Conservation (phyloP, 2,888 invertebrate species). For the Blomia tropicalis region DNA sequence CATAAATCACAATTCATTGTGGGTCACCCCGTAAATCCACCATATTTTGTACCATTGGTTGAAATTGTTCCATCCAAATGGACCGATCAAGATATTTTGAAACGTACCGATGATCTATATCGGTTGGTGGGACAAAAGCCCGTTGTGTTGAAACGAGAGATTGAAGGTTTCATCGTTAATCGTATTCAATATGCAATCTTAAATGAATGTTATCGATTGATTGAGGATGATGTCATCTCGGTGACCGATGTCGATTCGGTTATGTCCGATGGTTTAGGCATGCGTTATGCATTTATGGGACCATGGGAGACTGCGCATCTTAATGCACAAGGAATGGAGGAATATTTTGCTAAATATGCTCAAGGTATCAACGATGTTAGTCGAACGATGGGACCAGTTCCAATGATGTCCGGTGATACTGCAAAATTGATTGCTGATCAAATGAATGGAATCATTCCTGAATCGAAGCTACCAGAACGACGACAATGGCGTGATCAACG, state of each 20-base stretch:
- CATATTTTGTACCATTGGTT: constrained; percentile 82
- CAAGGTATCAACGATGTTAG: constrained; percentile 48
- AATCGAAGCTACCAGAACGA: constrained; percentile 54
- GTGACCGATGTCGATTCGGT: constrained; percentile 80
- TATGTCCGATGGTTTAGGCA: constrained; percentile 82
- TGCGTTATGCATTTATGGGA: constrained; percentile 87
- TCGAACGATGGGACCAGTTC: constrained; percentile 55
- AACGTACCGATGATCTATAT: constrained; percentile 59
- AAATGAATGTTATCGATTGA: constrained; percentile 77
- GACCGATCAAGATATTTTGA: constrained; percentile 61
- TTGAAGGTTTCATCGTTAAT: constrained; percentile 81
- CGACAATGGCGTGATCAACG: constrained; percentile 68
- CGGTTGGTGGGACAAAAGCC: constrained; percentile 78
- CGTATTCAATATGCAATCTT: constrained; percentile 87
- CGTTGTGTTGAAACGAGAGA: constrained; percentile 64
- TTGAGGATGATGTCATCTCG: constrained; percentile 62
- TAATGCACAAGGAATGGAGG: constrained; percentile 69
- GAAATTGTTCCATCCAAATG: constrained; percentile 87
- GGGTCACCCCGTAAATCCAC: constrained; percentile 87
- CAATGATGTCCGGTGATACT: constrained; percentile 53
- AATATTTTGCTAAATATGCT: constrained; percentile 47
- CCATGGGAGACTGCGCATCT: constrained; percentile 82
- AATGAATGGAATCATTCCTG: constrained; percentile 53
- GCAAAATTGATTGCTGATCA: constrained; percentile 53
- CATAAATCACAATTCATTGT: constrained; percentile 58